Base-by-base conservation (phyloP, 2,113 vertebrate species). In the Nyctereutes procyonoides region DNA sequence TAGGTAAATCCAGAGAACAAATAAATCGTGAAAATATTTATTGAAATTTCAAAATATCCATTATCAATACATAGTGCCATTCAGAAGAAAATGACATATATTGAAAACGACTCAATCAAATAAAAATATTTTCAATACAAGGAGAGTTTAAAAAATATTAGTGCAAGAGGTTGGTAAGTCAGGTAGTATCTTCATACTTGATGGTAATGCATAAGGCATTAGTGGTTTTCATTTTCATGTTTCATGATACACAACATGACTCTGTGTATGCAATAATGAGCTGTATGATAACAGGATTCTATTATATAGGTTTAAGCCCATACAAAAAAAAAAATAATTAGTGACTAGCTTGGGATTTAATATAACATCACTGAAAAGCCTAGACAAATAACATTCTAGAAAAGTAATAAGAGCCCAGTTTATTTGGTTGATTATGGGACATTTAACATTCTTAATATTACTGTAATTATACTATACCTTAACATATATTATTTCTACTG, bases 1-100 rank as follows among this genome's bases (percentile, higher is more conserved):
- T 86, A 97, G 62, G 94, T 98, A 98, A 98, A 96, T n/a, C 69
- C 83, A 90, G 85, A 96, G 96, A 80, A 95, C 8, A 38, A 97
- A 98, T 97, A 98, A 90, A 98, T 93, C 1, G 8, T 93, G n/a
- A 96, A 90, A 94, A 90, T 83, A 95, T 85, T 94, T 62, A 96
- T 73, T 93, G 98, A 79, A 93, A 94, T 79, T 93, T 95, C 56
- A 96, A 97, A 98, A 94, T 73, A 96, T 58, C 92, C 92, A 97
- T 13, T 83, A 82, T 88, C 26, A 63, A 82, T 67, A 96, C 14
- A 93, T 8, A 90, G 20, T 81, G 28, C 12, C 69, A 84, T 56
- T 80, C 67, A 58, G 38, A 55, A 76, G 51, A 92, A 96, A 95
- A 95, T 74, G 35, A 58, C 8, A 62, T 77, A 28, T 30, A 53